phyloP scores from a whole-genome alignment of 1,140 invertebrate genomes.

The Aphidius ervi region DNA sequence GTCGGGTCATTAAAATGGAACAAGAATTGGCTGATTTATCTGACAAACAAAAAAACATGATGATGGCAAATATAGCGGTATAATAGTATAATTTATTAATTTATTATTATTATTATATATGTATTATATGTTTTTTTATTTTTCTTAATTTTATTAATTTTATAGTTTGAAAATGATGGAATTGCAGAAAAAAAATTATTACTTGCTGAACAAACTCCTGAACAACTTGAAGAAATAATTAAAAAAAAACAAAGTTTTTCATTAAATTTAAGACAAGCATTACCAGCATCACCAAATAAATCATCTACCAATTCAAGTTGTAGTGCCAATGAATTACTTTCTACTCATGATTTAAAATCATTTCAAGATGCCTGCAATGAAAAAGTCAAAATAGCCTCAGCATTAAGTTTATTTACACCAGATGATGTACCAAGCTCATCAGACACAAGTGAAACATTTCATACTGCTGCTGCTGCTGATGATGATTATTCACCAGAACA shows the following conservation, averaged over 20 bases:
- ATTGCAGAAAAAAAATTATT: constrained; percentile 47
- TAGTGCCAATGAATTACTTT: constrained; percentile 36
- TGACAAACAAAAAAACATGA: constrained; percentile 49
- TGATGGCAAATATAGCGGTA: constrained; percentile 39
- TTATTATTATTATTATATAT: too few species aligned
- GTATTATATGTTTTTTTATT: too few species aligned
- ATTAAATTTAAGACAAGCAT: constrained; percentile 43
- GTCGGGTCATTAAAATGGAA: constrained; percentile 61
- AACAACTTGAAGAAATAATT: constrained; percentile 52
- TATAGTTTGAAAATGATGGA: constrained; percentile 38
- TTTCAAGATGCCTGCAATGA: constrained; percentile 40
- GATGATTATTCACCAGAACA: constrained; percentile 38
- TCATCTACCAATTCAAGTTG: constrained; percentile 7
- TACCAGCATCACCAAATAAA: constrained; percentile 38
- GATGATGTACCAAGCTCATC: constrained; percentile 46
- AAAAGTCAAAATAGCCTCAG: constrained; percentile 44
- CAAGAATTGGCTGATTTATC: constrained; percentile 57
- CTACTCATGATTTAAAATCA: constrained; percentile 34
- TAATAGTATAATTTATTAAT: constrained; percentile 17
- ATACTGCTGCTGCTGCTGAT: constrained; percentile 58
- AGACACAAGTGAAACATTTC: constrained; percentile 66
- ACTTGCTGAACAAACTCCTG: constrained; percentile 51
- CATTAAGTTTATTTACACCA: constrained; percentile 38
- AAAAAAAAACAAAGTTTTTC: constrained; percentile 46
- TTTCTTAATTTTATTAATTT: constrained; percentile 13